A percentile compares a stretch with the other conserved stretches of the same genome.
Evolutionary conservation across 2,113 vertebrate genomes (phyloP).

Genomic region (Aix galericulata): DNA sequence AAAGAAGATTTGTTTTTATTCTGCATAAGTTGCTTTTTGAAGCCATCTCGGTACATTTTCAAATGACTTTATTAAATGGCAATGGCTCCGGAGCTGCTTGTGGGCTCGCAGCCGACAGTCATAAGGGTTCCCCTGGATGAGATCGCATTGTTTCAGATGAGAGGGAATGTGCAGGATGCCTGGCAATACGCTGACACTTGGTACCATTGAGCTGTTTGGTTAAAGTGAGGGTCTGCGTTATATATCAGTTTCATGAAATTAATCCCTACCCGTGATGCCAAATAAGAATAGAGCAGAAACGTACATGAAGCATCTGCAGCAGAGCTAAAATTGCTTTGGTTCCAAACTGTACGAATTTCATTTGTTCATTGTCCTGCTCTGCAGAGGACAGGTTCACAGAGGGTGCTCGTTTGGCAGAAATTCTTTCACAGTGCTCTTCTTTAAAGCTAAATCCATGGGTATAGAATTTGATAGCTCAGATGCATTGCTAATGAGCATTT

Average conservation of each 20-base stretch:
- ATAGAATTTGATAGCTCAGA: not conserved
- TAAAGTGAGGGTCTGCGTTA: not conserved
- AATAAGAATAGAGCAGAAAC: not conserved
- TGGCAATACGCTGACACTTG: not conserved
- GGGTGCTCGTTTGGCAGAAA: not conserved
- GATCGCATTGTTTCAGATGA: not conserved
- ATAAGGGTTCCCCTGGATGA: not conserved
- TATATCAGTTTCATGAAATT: not conserved
- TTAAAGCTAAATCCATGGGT: not conserved
- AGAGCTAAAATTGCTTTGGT: not conserved
- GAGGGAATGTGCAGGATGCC: not conserved
- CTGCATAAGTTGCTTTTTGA: slow-evolving; percentile 37
- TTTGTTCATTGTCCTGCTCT: not conserved
- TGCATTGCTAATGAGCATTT: not conserved
- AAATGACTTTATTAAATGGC: not conserved
- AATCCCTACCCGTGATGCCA: not conserved
- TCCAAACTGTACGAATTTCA: not conserved
- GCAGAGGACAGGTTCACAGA: not conserved
- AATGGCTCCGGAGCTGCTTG: not conserved
- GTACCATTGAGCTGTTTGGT: not conserved
- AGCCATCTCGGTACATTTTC: not conserved
- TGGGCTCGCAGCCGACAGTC: not conserved
- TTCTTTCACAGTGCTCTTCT: not conserved
- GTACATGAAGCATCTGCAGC: not conserved
- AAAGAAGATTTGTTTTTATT: slow-evolving; percentile 62